Conservation (phyloP, 2,113 vertebrate genomes). For the Corythoichthys intestinalis region DNA sequence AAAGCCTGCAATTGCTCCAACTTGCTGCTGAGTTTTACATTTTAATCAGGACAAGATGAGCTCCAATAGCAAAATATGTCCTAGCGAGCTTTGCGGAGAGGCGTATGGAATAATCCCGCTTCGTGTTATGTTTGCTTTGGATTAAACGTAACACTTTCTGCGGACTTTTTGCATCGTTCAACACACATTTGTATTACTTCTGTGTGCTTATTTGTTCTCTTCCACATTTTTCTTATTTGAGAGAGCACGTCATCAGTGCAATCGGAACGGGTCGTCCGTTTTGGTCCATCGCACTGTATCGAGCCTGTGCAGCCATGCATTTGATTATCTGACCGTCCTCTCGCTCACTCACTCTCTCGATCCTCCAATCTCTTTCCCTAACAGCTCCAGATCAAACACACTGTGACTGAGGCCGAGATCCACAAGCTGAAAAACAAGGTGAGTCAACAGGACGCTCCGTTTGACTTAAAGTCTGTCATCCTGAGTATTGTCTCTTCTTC, state of each 20-base stretch:
- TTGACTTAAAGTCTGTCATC: not conserved
- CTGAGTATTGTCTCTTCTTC: not conserved
- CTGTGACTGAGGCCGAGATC: conserved; percentile 97
- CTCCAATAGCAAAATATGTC: conserved; percentile 5
- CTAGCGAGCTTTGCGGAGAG: not conserved
- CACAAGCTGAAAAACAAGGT: conserved; percentile 99
- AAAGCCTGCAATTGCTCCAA: not conserved
- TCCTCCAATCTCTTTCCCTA: conserved; percentile 60
- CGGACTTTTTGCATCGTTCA: not conserved
- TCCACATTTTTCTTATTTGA: conserved; percentile 19
- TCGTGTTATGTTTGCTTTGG: not conserved
- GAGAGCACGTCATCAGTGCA: conserved; percentile 34
- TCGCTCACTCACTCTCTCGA: conserved; percentile 30
- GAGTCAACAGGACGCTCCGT: conserved; percentile 58
- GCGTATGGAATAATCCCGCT: conserved; percentile 3
- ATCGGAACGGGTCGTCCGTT: conserved; percentile 39
- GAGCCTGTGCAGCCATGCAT: conserved; percentile 69
- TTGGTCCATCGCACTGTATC: conserved; percentile 45
- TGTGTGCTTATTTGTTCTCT: no score
- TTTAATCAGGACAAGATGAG: not conserved
- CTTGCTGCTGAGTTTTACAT: not conserved
- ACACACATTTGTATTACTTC: not conserved
- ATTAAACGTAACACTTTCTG: not conserved
- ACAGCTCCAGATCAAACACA: conserved; percentile 98
- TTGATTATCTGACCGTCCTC: conserved; percentile 56